A percentile compares a stretch with the other conserved stretches of the same genome.
phyloP scores from a whole-genome alignment of 2,797 vertebrate species.

The Spinus olivaceus region DNA sequence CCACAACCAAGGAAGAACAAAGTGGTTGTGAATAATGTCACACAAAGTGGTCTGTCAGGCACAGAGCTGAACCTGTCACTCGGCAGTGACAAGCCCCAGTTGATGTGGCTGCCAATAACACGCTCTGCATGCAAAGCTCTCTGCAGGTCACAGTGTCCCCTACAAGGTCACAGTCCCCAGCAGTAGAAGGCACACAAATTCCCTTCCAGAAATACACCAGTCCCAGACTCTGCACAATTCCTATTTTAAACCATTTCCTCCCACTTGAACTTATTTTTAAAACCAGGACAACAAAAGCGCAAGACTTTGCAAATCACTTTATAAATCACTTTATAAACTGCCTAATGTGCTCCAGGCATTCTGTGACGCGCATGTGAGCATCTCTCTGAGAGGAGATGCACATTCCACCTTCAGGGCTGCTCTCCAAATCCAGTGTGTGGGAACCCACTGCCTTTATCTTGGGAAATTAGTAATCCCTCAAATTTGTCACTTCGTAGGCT shows the following conservation, averaged over 20 bases:
- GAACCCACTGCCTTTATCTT: neutral
- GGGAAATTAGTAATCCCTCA: neutral
- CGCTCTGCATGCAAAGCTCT: neutral
- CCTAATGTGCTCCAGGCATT: fast-evolving
- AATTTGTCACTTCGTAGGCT: neutral
- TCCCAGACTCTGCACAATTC: neutral
- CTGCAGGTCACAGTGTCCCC: fast-evolving
- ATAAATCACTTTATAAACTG: neutral
- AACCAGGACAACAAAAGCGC: neutral
- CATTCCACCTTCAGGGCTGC: neutral
- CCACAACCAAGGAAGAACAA: neutral
- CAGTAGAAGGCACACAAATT: neutral
- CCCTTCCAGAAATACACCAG: neutral
- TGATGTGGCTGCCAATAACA: neutral
- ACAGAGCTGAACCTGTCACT: neutral
- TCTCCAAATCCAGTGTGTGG: neutral
- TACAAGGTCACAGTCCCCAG: neutral
- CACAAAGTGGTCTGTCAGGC: neutral
- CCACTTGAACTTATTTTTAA: neutral
- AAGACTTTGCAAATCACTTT: neutral
- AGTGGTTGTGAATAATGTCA: neutral
- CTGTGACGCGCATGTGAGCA: neutral
- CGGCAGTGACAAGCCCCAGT: fast-evolving
- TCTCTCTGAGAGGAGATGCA: neutral
- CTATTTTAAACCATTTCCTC: neutral